phyloP scores from a whole-genome alignment of 2,888 invertebrate species.

The Oligia strigilis region DNA sequence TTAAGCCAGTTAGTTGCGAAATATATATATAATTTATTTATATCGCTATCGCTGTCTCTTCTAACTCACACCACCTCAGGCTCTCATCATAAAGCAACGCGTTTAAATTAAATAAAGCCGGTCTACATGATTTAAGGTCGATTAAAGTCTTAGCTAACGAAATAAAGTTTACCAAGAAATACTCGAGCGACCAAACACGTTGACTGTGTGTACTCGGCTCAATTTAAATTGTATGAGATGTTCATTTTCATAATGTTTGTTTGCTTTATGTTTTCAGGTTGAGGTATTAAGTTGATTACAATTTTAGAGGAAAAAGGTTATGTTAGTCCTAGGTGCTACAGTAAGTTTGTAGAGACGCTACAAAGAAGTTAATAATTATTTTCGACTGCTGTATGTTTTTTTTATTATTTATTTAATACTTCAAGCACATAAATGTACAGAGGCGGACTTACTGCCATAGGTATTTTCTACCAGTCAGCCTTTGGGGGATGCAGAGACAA shows the following conservation, averaged over 20 bases:
- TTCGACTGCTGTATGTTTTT: too few relatives aligned
- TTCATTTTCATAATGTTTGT: slow-evolving; percentile 53
- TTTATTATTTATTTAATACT: too few relatives aligned
- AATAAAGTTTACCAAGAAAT: slow-evolving; percentile 62
- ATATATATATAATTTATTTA: too few relatives aligned
- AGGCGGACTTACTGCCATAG: too few relatives aligned
- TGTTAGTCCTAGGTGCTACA: background rate
- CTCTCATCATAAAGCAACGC: slow-evolving; percentile 68
- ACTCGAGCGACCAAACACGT: slow-evolving; percentile 37
- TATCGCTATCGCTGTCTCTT: background rate
- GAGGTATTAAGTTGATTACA: slow-evolving; percentile 12
- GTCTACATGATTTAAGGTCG: slow-evolving; percentile 74
- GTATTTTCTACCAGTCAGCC: too few relatives aligned
- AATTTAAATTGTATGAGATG: slow-evolving; percentile 56
- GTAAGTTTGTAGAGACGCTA: background rate
- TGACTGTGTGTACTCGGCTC: slow-evolving; percentile 50
- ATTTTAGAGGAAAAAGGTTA: background rate
- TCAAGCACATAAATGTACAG: too few relatives aligned
- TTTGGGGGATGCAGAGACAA: too few relatives aligned
- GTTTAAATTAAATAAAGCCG: slow-evolving; percentile 76
- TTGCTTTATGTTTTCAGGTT: slow-evolving; percentile 44
- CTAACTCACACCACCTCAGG: slow-evolving; percentile 23
- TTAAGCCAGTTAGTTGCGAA: too few relatives aligned
- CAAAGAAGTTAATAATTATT: too few relatives aligned
- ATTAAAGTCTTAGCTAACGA: slow-evolving; percentile 56